Evolutionary conservation across 2,113 vertebrate genomes (phyloP).

Genomic region (Zosterops pallidus): DNA sequence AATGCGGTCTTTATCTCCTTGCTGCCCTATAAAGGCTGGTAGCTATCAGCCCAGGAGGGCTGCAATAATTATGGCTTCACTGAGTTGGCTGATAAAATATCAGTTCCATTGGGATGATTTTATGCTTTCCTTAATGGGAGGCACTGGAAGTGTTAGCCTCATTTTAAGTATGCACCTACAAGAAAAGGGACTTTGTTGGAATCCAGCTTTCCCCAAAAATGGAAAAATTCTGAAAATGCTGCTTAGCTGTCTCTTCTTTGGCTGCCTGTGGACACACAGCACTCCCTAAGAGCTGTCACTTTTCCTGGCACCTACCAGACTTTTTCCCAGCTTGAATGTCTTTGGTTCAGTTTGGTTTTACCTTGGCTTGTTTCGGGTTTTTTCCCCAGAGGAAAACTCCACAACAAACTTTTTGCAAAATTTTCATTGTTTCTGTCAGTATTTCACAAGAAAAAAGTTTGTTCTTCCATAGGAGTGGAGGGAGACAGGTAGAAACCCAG

Average conservation of each 20-base stretch:
- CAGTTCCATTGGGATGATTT: background rate
- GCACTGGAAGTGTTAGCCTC: background rate
- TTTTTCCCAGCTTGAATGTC: background rate
- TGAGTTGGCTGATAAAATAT: conserved; percentile 8
- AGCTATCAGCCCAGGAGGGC: conserved; percentile 19
- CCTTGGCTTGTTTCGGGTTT: rapidly evolving
- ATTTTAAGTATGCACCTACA: background rate
- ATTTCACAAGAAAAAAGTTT: background rate
- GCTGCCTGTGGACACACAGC: background rate
- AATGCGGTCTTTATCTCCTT: conserved; percentile 32
- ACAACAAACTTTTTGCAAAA: background rate
- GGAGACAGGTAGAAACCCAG: background rate
- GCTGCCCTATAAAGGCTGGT: background rate
- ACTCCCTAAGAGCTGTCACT: rapidly evolving
- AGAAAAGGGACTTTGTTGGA: background rate
- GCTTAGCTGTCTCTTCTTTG: background rate
- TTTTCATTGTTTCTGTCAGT: background rate
- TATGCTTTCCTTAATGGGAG: background rate
- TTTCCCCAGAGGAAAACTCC: background rate
- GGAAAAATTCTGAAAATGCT: background rate
- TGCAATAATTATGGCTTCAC: background rate
- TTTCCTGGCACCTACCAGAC: background rate
- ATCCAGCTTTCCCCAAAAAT: background rate
- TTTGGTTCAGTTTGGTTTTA: background rate
- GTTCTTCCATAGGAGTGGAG: background rate